Percentiles rank a stretch among this genome's conserved stretches.
These are phyloP conservation scores for Heliothis subflexa DNA, from an alignment of 1,140 invertebrate genomes.

Conservation along the genomic window DNA sequence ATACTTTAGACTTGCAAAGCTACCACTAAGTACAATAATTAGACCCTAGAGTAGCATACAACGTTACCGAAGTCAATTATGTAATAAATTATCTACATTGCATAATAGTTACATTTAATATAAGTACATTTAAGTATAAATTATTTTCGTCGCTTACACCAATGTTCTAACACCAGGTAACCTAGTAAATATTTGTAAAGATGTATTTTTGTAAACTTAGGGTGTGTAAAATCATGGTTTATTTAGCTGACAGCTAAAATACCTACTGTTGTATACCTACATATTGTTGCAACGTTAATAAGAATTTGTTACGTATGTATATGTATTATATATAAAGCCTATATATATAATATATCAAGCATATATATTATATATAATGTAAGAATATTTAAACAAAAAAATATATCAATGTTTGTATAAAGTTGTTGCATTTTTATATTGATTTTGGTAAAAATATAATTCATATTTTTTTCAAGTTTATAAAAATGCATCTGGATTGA, in stretches of 20 bases:
- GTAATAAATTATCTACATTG: constrained; percentile 50
- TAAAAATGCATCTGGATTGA: constrained; percentile 21
- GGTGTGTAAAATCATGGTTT: neutral
- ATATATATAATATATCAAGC: neutral
- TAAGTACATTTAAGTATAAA: constrained; percentile 45
- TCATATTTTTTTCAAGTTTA: constrained; percentile 19
- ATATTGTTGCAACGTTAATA: neutral
- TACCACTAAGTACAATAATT: constrained; percentile 81
- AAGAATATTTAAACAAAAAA: neutral
- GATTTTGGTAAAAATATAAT: neutral
- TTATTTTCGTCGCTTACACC: constrained; percentile 45
- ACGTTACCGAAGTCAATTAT: constrained; percentile 79
- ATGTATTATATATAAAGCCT: neutral
- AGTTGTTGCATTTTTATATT: neutral
- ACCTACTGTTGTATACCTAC: constrained; percentile 20
- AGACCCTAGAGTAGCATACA: constrained; percentile 63
- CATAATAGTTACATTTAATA: constrained; percentile 50
- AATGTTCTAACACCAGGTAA: constrained; percentile 21
- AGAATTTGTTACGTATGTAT: neutral
- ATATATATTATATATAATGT: neutral
- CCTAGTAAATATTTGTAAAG: constrained; percentile 13
- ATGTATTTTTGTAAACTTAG: constrained; percentile 45
- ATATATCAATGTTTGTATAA: neutral
- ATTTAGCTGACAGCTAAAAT: constrained; percentile 5
- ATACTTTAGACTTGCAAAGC: constrained; percentile 56